A percentile compares a stretch with the other conserved stretches of the same genome.
These are phyloP conservation scores for Hypomecis punctinalis DNA, from an alignment of 2,888 invertebrate genomes.

Conservation along the genomic window DNA sequence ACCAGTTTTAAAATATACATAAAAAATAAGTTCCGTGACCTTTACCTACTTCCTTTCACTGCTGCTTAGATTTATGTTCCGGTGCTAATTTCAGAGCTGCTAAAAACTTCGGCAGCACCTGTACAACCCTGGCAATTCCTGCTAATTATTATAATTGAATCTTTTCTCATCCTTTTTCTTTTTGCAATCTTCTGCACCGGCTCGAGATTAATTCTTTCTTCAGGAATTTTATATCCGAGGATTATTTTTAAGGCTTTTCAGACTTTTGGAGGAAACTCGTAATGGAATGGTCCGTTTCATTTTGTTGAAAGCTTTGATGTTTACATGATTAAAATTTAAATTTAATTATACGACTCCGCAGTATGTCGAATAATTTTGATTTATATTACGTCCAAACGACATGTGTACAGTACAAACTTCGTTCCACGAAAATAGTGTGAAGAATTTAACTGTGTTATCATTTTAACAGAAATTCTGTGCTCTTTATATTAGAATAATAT, in stretches of 20 bases:
- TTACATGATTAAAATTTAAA: conserved; percentile 16
- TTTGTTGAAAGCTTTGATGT: conserved; percentile 26
- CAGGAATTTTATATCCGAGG: conserved; percentile 37
- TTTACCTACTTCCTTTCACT: background rate
- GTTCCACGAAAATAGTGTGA: no score
- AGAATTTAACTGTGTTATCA: no score
- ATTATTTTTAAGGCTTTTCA: conserved; percentile 36
- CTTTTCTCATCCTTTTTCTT: conserved; percentile 43
- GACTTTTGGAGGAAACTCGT: conserved; percentile 17
- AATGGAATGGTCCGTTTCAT: conserved; percentile 19
- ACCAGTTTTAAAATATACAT: no score
- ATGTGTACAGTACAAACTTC: no score
- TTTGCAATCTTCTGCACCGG: conserved; percentile 43
- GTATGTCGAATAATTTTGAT: no score
- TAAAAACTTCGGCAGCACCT: background rate
- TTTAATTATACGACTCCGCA: background rate
- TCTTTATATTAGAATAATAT: no score
- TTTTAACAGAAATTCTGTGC: no score
- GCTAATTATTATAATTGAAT: conserved; percentile 51
- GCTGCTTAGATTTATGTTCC: background rate
- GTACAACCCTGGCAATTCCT: conserved; percentile 33
- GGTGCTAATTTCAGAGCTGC: background rate
- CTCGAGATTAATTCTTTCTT: conserved; percentile 39
- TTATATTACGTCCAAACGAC: no score
- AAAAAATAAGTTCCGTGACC: no score